Conservation (phyloP, 2,888 invertebrate genomes). For the Azorinus chamasolen region DNA sequence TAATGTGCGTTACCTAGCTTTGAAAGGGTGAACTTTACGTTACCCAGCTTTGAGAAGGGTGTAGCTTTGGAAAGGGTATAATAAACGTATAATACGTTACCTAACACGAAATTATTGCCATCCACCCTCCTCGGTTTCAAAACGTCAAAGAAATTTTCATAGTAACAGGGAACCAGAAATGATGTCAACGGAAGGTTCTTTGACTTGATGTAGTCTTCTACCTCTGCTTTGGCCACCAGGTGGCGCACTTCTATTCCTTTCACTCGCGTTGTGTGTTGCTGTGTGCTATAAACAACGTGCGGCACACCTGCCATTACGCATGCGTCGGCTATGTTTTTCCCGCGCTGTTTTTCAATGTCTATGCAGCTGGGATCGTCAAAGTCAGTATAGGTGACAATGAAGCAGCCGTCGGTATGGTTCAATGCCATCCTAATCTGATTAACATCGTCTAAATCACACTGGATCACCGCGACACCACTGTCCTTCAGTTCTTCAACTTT, state of each 20-base stretch:
- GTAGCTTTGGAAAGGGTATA: too few species aligned
- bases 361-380: conserved; percentile 74
- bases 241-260: conserved; percentile 79
- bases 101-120: conserved; percentile 65
- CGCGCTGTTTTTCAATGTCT: conserved; percentile 77
- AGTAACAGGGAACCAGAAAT: conserved; percentile 80
- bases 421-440: conserved; percentile 66
- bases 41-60: too few species aligned
- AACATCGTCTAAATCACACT: conserved; percentile 69
- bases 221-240: conserved; percentile 82
- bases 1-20: too few species aligned
- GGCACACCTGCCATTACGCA: conserved; percentile 70
- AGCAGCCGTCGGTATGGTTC: conserved; percentile 72
- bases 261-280: conserved; percentile 77
- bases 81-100: conserved; percentile 66
- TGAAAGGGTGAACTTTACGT: too few species aligned
- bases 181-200: conserved; percentile 76
- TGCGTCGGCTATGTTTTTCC: conserved; percentile 80
- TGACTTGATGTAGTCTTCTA: conserved; percentile 77
- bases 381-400: conserved; percentile 80
- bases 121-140: conserved; percentile 65
- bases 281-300: conserved; percentile 82
- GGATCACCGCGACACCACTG: conserved; percentile 66
- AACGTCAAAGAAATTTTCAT: conserved; percentile 76
- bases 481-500: conserved; percentile 64